Base-by-base conservation (phyloP, 2,797 vertebrate species). In the Sebastes ruberrimus region DNA sequence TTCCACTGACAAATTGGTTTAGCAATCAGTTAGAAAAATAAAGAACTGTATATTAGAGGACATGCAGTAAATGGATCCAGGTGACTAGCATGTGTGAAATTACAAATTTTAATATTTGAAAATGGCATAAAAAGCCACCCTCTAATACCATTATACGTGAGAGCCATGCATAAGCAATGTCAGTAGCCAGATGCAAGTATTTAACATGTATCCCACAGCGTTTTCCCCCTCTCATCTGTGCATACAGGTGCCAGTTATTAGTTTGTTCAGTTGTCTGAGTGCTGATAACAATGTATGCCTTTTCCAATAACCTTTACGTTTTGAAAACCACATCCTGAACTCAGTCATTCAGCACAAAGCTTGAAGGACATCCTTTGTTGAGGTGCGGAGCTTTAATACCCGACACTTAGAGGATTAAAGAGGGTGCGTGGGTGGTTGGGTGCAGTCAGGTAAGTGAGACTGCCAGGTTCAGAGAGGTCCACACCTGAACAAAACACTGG, bases 351-450 rank as follows among this genome's bases (percentile, higher is more conserved):
- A 85, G 82, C 61, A 83, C 62, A 73, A 86, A 80, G 85, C 86
- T 74, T 79, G 86, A 92, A 92, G 88, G 83, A 89, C 84, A 80
- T 70, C 74, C 84, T 90, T 93, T 93, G 92, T 92, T 77, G 46
- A 75, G 69, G 74, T 65, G 80, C 80, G 67, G 67, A 81, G 76
- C 85, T 84, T 79, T 88, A 91, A 89, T 89, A 87, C 83, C 77
- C 71, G 76, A 74, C 84, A 82, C 82, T 89, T 78, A 65, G 78
- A 78, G 89, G 88, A 92, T 89, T 93, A 92, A 78, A 84, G 83
- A 42, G 42, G 32, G 80, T 76, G 78, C 20, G 27, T 75, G 71
- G 63, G 72, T 23, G 66, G 8, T 13, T 35, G 33, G 33, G 78
- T 68, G 74, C 57, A 74, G 84, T 56, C 82, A 89, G 86, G 90